Conservation (phyloP, 2,888 invertebrate genomes). For the Apamea monoglypha region DNA sequence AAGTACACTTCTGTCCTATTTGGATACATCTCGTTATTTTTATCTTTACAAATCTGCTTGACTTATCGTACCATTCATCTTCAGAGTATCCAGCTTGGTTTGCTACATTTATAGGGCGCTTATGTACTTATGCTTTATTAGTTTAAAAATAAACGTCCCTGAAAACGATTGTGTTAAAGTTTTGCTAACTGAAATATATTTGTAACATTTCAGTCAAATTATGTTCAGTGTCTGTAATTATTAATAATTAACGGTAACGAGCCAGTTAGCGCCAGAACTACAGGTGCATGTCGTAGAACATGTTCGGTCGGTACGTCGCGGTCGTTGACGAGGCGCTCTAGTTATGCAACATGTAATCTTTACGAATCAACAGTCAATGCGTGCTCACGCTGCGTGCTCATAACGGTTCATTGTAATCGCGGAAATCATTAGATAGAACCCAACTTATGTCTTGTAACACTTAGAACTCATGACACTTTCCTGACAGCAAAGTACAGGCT, state of each 20-base stretch:
- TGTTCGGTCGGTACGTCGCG: constrained; percentile 75
- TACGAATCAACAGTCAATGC: constrained; percentile 82
- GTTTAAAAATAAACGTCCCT: constrained; percentile 27
- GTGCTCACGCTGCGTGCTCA: constrained; percentile 68
- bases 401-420: constrained; percentile 85
- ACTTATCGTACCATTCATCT: constrained; percentile 35
- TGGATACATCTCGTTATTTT: constrained; percentile 66
- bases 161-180: constrained; percentile 32
- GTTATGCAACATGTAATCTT: constrained; percentile 87
- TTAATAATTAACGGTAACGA: constrained; percentile 76
- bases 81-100: constrained; percentile 1
- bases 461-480: constrained; percentile 61
- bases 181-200: constrained; percentile 33
- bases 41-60: constrained; percentile 61
- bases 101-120: constrained; percentile 12
- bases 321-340: constrained; percentile 74
- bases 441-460: constrained; percentile 51
- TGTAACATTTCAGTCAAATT: constrained; percentile 37
- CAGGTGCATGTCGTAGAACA: constrained; percentile 85
- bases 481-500: constrained; percentile 26
- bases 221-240: constrained; percentile 46
- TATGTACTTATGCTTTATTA: constrained; percentile 12
- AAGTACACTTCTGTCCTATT: constrained; percentile 39
- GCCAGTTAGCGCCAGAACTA: constrained; percentile 79
- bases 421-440: constrained; percentile 78